Evolutionary conservation across 2,888 invertebrate genomes (phyloP).

Genomic region (Lepidochrysops patricia): DNA sequence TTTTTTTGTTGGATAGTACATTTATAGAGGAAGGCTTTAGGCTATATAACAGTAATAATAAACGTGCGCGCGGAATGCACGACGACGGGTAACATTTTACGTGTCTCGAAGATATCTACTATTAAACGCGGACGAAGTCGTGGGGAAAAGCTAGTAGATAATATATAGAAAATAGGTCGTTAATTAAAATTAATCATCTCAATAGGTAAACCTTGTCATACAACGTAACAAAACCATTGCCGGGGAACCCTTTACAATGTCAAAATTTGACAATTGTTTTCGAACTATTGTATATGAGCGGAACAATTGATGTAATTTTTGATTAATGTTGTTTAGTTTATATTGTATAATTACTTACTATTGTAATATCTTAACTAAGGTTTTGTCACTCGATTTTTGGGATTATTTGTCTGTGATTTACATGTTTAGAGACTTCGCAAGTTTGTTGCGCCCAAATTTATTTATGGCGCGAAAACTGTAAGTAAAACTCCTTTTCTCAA

Average conservation of each 20-base stretch:
- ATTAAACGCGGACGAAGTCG: too few species aligned
- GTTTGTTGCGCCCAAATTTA: too few species aligned
- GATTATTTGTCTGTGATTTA: neutral
- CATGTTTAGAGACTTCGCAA: too few species aligned
- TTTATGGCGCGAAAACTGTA: too few species aligned
- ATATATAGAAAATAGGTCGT: too few species aligned
- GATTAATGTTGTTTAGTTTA: neutral
- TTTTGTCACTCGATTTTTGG: neutral
- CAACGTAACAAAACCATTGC: neutral
- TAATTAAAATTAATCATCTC: neutral
- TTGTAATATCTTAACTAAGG: neutral
- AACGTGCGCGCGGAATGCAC: too few species aligned
- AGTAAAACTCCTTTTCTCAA: too few species aligned
- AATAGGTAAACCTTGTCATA: neutral
- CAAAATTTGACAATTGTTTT: neutral
- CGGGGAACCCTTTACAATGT: neutral
- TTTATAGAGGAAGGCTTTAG: too few species aligned
- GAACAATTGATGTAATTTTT: slow-evolving; percentile 1
- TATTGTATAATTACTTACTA: neutral
- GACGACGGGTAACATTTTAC: too few species aligned
- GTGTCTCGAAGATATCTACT: too few species aligned
- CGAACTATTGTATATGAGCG: neutral
- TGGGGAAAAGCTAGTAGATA: neutral
- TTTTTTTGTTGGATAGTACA: too few species aligned
- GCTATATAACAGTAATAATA: too few species aligned